These are phyloP conservation scores for Mus caroli DNA, from an alignment of 2,797 vertebrate species.

Conservation along the genomic window DNA sequence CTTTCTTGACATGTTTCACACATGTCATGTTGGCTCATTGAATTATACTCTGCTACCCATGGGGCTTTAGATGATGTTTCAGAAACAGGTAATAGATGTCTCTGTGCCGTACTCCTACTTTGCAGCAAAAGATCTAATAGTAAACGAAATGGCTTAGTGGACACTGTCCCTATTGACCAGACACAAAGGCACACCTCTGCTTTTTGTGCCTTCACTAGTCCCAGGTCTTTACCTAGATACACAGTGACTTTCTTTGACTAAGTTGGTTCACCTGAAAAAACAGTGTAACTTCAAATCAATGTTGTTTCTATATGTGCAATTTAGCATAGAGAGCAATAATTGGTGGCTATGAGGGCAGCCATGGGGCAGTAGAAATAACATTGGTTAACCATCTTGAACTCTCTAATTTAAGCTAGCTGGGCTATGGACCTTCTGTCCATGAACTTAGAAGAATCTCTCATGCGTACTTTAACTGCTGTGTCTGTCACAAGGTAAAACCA, in stretches of 20 bases:
- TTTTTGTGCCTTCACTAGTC: slow-evolving; percentile 15
- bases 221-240: not conserved
- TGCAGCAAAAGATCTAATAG: slow-evolving; percentile 74
- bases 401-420: slow-evolving; percentile 35
- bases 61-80: slow-evolving; percentile 82
- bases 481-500: not conserved
- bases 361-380: not conserved
- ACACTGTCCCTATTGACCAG: slow-evolving; percentile 37
- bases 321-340: not conserved
- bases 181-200: slow-evolving; percentile 45
- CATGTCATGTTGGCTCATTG: slow-evolving; percentile 84
- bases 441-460: not conserved
- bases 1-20: slow-evolving; percentile 82
- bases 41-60: slow-evolving; percentile 77
- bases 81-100: slow-evolving; percentile 79
- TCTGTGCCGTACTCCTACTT: slow-evolving; percentile 72
- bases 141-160: slow-evolving; percentile 68
- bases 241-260: not conserved
- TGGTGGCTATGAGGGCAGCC: not conserved
- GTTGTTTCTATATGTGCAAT: slow-evolving; percentile 1
- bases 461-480: not conserved
- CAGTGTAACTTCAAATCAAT: not conserved
- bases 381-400: not conserved
- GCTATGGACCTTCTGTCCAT: not conserved
- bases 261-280: not conserved